Evolutionary conservation across 2,888 invertebrate genomes (phyloP).

Genomic region (Liposcelis brunnea): DNA sequence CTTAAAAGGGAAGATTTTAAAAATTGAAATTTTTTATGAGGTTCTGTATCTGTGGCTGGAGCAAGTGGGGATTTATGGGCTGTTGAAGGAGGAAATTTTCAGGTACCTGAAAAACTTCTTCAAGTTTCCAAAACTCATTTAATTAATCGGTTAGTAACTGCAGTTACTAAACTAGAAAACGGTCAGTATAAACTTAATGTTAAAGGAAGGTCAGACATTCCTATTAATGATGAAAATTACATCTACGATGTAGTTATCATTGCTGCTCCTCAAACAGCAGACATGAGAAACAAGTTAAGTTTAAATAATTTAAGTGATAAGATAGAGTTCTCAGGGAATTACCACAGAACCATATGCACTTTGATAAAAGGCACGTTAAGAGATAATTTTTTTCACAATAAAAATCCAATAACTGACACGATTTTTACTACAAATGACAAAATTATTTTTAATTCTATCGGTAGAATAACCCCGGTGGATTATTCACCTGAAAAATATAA

Average conservation of each 20-base stretch:
- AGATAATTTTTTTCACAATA: constrained; percentile 25
- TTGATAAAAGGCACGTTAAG: constrained; percentile 32
- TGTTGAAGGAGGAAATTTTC: constrained; percentile 39
- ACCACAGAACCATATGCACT: constrained; percentile 36
- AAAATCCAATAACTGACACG: constrained; percentile 22
- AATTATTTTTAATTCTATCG: constrained; percentile 31
- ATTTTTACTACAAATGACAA: constrained; percentile 31
- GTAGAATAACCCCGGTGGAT: constrained; percentile 24
- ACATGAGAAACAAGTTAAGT: constrained; percentile 23
- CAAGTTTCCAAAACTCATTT: constrained; percentile 26
- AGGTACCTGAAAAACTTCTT: constrained; percentile 26
- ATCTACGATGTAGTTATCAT: constrained; percentile 38
- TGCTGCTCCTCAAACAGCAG: constrained; percentile 34
- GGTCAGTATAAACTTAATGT: neutral
- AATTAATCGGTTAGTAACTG: constrained; percentile 16
- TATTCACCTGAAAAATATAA: constrained; percentile 15
- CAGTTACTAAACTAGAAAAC: neutral
- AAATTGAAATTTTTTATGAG: constrained; percentile 19
- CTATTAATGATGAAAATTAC: constrained; percentile 1
- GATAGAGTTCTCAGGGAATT: constrained; percentile 25
- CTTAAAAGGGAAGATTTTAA: neutral
- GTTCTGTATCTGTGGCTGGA: constrained; percentile 33
- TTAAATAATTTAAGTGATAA: constrained; percentile 12
- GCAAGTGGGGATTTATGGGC: constrained; percentile 35
- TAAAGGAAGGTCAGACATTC: neutral